Conservation (phyloP, 2,888 invertebrate genomes). For the Deroplatys truncata region DNA sequence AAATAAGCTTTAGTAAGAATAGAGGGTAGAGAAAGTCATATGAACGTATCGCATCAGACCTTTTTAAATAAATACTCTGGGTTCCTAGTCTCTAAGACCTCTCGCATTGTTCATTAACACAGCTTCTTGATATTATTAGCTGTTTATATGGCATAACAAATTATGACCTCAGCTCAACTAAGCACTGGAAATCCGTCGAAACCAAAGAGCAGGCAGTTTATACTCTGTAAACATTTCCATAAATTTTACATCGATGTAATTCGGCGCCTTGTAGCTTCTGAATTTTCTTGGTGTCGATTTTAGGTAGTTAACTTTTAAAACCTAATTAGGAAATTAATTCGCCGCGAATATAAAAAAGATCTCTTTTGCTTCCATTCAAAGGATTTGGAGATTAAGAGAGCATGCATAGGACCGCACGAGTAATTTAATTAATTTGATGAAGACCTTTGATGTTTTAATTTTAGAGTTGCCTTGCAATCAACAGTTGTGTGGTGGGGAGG, state of each 20-base stretch:
- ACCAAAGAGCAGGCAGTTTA: too few species aligned
- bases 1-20: too few species aligned
- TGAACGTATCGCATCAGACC: too few species aligned
- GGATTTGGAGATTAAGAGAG: neutral
- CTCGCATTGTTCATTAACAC: too few species aligned
- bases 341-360: neutral
- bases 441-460: conserved; percentile 4
- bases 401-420: neutral
- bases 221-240: neutral
- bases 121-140: too few species aligned
- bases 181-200: too few species aligned
- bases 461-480: neutral
- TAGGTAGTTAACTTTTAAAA: neutral
- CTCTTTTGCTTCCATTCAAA: neutral
- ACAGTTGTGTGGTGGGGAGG: neutral
- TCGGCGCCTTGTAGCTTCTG: neutral
- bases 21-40: too few species aligned
- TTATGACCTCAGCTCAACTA: too few species aligned
- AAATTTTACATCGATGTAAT: neutral
- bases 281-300: neutral
- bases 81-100: too few species aligned
- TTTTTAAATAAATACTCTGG: too few species aligned
- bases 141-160: too few species aligned
- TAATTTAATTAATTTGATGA: conserved; percentile 6
- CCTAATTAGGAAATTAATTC: neutral